Conservation (phyloP, 2,797 vertebrate species). For the Danio aesculapii region DNA sequence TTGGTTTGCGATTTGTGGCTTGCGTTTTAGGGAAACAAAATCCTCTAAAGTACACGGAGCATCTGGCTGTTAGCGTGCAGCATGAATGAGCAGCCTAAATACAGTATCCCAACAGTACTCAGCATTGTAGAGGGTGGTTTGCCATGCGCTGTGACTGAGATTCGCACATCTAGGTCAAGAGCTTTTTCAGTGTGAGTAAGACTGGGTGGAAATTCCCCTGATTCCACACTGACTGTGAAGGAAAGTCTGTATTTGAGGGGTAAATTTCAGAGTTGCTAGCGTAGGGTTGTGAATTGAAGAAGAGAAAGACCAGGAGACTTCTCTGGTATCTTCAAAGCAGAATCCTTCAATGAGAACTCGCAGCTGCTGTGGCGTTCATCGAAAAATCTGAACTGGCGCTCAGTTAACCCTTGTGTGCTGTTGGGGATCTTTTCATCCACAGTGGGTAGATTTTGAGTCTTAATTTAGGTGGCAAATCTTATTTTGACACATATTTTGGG, state of each 20-base stretch:
- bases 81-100: constrained; percentile 44
- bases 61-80: constrained; percentile 25
- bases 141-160: constrained; percentile 53
- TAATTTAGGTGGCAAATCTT: too few species aligned
- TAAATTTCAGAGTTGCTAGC: neutral
- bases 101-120: constrained; percentile 50
- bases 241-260: constrained; percentile 34
- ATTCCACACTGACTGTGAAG: constrained; percentile 54
- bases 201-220: constrained; percentile 66
- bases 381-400: too few species aligned
- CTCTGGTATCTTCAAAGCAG: too few species aligned
- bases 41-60: constrained; percentile 21
- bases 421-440: too few species aligned
- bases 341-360: too few species aligned
- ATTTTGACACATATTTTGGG: too few species aligned
- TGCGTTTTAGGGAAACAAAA: constrained; percentile 29
- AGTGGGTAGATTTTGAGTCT: too few species aligned
- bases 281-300: too few species aligned
- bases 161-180: constrained; percentile 73
- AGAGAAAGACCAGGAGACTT: too few species aligned
- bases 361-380: too few species aligned
- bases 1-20: constrained; percentile 20
- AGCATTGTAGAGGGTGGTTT: constrained; percentile 44
- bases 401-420: too few species aligned
- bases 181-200: constrained; percentile 72